These are phyloP conservation scores for Lepidurus apus DNA, from an alignment of 1,140 invertebrate species.

Conservation along the genomic window DNA sequence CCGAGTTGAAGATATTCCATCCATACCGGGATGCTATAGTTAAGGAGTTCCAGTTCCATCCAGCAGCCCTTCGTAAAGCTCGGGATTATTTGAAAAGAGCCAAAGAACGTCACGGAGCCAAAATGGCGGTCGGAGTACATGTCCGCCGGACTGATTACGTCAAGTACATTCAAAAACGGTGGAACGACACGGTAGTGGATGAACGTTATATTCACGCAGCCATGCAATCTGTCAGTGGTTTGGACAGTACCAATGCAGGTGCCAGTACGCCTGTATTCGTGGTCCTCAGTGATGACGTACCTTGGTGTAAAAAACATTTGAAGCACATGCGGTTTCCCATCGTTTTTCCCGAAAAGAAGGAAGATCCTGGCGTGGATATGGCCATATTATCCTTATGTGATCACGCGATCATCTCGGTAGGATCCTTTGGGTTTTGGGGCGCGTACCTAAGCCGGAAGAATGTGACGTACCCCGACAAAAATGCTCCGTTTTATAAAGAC, in stretches of 20 bases:
- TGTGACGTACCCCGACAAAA: not conserved
- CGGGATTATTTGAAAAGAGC: not conserved
- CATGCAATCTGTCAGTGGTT: not conserved
- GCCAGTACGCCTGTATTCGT: not conserved
- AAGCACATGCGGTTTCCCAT: not conserved
- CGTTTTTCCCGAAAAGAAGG: not conserved
- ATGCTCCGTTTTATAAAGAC: not conserved
- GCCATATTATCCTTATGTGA: not conserved
- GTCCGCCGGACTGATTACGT: slow-evolving; percentile 2
- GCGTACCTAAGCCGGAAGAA: not conserved
- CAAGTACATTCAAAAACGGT: not conserved
- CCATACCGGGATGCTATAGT: not conserved
- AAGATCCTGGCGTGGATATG: not conserved
- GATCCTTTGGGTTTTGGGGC: not conserved
- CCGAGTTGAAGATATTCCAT: not conserved
- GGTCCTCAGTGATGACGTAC: not conserved
- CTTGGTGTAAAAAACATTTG: not conserved
- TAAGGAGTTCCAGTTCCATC: not conserved
- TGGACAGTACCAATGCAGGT: not conserved
- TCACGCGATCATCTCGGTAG: not conserved
- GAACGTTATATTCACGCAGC: not conserved
- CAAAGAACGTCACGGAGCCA: not conserved
- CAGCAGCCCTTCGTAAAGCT: not conserved
- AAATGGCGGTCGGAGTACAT: not conserved
- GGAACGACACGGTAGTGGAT: not conserved